phyloP scores from a whole-genome alignment of 2,888 invertebrate species.

The Cloeon dipterum region DNA sequence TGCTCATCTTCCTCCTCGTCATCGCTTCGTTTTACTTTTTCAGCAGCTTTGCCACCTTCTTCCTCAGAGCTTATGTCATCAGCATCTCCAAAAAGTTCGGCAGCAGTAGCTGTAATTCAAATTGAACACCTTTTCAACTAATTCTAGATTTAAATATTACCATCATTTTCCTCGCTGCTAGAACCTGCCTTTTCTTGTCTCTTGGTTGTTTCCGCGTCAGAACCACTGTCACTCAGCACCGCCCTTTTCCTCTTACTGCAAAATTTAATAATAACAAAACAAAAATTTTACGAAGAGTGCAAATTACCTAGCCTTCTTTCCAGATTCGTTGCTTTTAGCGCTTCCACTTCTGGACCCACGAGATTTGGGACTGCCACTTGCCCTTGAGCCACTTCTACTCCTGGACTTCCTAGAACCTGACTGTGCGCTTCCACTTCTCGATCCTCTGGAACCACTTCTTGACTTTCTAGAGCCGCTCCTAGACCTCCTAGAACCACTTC shows the following conservation, averaged over 20 bases:
- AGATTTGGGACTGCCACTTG: not conserved
- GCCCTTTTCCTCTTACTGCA: not conserved
- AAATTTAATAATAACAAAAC: too few species aligned
- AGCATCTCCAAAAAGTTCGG: slow-evolving; percentile 79
- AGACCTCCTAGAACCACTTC: not conserved
- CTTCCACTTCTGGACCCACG: not conserved
- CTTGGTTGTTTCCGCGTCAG: not conserved
- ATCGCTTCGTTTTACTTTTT: slow-evolving; percentile 6
- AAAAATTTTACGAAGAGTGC: too few species aligned
- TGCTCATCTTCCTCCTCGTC: slow-evolving; percentile 16
- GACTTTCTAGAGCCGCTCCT: too few species aligned
- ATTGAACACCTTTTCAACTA: too few species aligned
- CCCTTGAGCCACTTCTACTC: not conserved
- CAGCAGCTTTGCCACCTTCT: slow-evolving; percentile 24
- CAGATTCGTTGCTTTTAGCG: not conserved
- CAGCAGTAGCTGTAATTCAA: slow-evolving; percentile 35
- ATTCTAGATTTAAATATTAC: not conserved
- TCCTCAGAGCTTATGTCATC: slow-evolving; percentile 81
- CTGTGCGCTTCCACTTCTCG: not conserved
- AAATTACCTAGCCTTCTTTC: not conserved
- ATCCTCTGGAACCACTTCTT: not conserved
- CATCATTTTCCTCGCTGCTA: not conserved
- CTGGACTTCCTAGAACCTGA: not conserved
- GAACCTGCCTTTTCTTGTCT: not conserved
- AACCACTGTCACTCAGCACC: slow-evolving; percentile 1